Evolutionary conservation across 2,888 invertebrate species (phyloP), one percentile per base, ranked within the genome.

Genomic region (Amaurobius ferox): DNA sequence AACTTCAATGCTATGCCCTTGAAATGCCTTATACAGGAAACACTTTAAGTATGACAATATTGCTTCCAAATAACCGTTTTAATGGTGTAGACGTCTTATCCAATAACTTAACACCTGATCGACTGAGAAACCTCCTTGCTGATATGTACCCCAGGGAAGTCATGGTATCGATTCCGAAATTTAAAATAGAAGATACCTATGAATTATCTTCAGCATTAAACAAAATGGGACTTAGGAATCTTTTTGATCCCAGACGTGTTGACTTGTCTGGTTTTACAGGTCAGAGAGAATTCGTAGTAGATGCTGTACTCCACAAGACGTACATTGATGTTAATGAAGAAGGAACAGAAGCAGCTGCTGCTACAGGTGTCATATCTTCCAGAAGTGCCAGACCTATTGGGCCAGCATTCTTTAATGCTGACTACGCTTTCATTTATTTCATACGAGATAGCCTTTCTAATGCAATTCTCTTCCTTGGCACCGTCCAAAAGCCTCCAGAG

Each of bases 21-120:
- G 89, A 89, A 29, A 23, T 89, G 2, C 89, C 89, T 16, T 89
- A 89, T 48, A 76, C 88, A 1, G 88, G 89, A 71, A 88, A 88
- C 26, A 80, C 87, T 16, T 67, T 88, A 1, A 88, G 88, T 11
- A 88, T 89, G 88, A 30, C 88, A 0, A 81, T 89, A 13, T 32
- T 89, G 13, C 81, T 89, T 1, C 89, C 89, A 0, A 81, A 78
- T 2, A 85, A 88, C 40, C 74, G 74, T 11, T 78, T 76, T 32
- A 74, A 40, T 61, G 89, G 88, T 28, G 72, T 89, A 13, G 88
- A 87, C 40, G 39, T 73, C 26, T 39, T 89, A n/a, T 35, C 88
- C 3, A 40, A 74, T 1, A 62, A 61, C 1, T 26, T 89, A 28
- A 87, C 80, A n/a, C 80, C 87, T 7, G 26, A 73, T 3, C 64